Evolutionary conservation across 2,888 invertebrate species (phyloP).

Genomic region (Microplitis manilae): DNA sequence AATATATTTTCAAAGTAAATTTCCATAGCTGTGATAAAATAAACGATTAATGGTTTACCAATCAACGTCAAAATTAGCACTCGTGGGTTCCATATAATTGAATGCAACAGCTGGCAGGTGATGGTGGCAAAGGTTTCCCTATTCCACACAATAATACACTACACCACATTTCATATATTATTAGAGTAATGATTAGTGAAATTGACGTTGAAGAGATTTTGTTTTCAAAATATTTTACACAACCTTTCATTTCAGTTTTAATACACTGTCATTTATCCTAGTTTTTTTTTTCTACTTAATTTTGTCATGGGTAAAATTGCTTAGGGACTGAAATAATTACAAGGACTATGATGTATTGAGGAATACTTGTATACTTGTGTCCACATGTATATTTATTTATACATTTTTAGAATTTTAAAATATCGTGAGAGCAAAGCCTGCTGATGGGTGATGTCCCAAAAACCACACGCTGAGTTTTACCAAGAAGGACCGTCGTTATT

Average conservation of each 20-base stretch:
- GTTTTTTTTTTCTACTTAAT: neutral
- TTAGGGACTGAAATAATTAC: neutral
- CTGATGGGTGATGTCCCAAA: conserved; percentile 44
- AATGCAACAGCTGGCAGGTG: conserved; percentile 60
- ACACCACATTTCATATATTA: neutral
- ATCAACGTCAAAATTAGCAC: conserved; percentile 66
- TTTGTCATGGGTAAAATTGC: conserved; percentile 20
- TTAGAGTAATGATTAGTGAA: conserved; percentile 15
- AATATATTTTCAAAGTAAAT: neutral
- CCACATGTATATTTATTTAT: neutral
- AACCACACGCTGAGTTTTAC: conserved; percentile 59
- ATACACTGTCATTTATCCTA: conserved; percentile 6
- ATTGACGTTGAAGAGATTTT: conserved; percentile 24
- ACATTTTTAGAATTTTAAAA: conserved; percentile 33
- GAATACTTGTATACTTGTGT: neutral
- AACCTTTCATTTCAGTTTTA: neutral
- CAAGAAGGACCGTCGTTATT: conserved; percentile 60
- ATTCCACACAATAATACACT: neutral
- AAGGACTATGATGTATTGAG: neutral
- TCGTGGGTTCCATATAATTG: conserved; percentile 61
- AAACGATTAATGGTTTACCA: conserved; percentile 61
- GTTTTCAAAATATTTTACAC: neutral
- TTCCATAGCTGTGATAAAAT: conserved; percentile 45
- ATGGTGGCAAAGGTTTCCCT: conserved; percentile 26
- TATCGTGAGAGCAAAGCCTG: conserved; percentile 27